A percentile compares a stretch with the other conserved stretches of the same genome.
phyloP scores from a whole-genome alignment of 2,797 vertebrate genomes.

The Mormyrops attenuatus region DNA sequence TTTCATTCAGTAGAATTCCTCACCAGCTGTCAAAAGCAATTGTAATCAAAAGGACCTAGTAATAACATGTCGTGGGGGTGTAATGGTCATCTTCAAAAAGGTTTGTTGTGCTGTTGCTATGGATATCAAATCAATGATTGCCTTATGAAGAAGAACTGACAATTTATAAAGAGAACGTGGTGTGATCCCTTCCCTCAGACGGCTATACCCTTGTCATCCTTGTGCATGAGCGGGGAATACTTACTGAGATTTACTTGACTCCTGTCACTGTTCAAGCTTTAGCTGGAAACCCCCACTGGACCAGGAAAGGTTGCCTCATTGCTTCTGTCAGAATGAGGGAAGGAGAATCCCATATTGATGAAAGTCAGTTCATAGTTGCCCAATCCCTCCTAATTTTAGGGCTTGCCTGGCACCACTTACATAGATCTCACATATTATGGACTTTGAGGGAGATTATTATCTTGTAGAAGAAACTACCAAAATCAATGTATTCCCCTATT shows the following conservation, averaged over 20 bases:
- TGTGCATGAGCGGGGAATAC: background rate
- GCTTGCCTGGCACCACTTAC: background rate
- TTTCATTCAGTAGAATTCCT: background rate
- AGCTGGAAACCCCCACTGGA: background rate
- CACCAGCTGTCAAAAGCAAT: background rate
- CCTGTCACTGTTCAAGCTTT: background rate
- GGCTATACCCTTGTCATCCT: background rate
- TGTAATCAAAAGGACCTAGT: background rate
- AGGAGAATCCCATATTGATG: background rate
- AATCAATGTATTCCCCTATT: too few relatives aligned
- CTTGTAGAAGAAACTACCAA: too few relatives aligned
- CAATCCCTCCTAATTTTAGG: background rate
- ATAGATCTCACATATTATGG: background rate
- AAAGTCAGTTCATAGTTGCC: background rate
- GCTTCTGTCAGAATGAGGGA: background rate
- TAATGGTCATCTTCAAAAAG: background rate
- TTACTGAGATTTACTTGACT: background rate
- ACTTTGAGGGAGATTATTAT: background rate
- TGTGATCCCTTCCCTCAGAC: background rate
- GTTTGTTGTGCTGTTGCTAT: background rate
- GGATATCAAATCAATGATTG: background rate
- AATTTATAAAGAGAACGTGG: background rate
- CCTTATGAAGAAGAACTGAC: background rate
- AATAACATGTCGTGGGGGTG: background rate
- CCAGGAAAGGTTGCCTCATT: background rate